Evolutionary conservation across 2,888 invertebrate species (phyloP).

Genomic region (Melikaiella ostensackeni): DNA sequence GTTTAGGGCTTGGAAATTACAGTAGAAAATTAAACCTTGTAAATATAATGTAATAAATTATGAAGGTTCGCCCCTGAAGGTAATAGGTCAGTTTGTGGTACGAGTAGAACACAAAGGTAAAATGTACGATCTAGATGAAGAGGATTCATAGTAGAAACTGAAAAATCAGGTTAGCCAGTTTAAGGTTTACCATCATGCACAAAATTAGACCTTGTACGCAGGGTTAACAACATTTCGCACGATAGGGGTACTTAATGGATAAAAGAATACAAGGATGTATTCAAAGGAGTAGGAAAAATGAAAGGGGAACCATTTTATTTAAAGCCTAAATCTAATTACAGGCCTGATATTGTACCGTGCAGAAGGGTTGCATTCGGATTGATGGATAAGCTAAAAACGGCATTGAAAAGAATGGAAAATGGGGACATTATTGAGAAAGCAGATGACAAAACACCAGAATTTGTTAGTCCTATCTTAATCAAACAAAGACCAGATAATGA

Average conservation of each 20-base stretch:
- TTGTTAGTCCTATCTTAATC: conserved; percentile 54
- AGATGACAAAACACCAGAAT: conserved; percentile 52
- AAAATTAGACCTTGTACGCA: conserved; percentile 38
- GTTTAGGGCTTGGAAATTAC: conserved; percentile 27
- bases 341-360: conserved; percentile 43
- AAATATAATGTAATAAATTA: not conserved
- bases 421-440: conserved; percentile 8
- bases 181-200: conserved; percentile 40
- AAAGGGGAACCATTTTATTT: conserved; percentile 47
- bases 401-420: conserved; percentile 44
- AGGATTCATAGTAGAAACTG: too few relatives aligned
- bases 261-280: conserved; percentile 46
- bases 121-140: not conserved
- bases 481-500: conserved; percentile 49
- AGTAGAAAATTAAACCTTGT: not conserved
- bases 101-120: not conserved
- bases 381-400: conserved; percentile 41
- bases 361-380: conserved; percentile 46
- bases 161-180: conserved; percentile 38
- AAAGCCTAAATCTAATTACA: conserved; percentile 46
- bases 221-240: conserved; percentile 22
- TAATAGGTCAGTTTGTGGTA: not conserved
- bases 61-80: not conserved
- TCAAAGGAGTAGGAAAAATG: conserved; percentile 54
- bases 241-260: conserved; percentile 29